Conservation (phyloP, 2,113 vertebrate species). For the Nerophis ophidion region DNA sequence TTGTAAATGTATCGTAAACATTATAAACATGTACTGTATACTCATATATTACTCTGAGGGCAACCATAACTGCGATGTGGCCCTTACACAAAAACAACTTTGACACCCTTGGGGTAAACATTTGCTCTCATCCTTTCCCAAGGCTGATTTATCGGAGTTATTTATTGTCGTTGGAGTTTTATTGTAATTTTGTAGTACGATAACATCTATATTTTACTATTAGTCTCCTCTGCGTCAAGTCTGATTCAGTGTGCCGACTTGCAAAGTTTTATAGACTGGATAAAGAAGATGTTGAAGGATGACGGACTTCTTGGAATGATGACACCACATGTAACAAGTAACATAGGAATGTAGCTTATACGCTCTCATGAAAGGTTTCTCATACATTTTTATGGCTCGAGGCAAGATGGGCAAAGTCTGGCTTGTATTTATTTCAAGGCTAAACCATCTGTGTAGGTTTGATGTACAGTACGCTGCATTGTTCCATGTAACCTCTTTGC, state of each 20-base stretch:
- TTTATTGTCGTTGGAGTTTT: no score
- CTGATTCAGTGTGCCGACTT: not conserved
- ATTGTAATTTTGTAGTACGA: no score
- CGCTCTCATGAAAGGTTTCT: constrained; percentile 16
- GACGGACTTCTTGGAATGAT: constrained; percentile 1
- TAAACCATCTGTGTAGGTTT: constrained; percentile 8
- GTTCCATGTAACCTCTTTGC: not conserved
- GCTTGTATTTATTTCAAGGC: constrained; percentile 6
- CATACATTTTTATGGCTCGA: constrained; percentile 1
- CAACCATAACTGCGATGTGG: no score
- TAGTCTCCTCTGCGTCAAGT: not conserved
- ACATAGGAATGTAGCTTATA: constrained; percentile 2
- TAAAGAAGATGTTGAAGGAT: not conserved
- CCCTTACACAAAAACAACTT: no score
- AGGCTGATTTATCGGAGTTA: not conserved
- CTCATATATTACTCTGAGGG: no score
- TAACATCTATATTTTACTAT: not conserved
- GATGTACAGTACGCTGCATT: not conserved
- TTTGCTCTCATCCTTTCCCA: not conserved
- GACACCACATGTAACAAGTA: constrained; percentile 12
- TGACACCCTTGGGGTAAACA: not conserved
- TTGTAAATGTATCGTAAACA: no score
- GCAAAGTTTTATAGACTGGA: not conserved
- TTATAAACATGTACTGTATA: not conserved
- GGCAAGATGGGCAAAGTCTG: constrained; percentile 7